Base-by-base conservation (phyloP, 2,888 invertebrate genomes). In the Cheilosia pagana region DNA sequence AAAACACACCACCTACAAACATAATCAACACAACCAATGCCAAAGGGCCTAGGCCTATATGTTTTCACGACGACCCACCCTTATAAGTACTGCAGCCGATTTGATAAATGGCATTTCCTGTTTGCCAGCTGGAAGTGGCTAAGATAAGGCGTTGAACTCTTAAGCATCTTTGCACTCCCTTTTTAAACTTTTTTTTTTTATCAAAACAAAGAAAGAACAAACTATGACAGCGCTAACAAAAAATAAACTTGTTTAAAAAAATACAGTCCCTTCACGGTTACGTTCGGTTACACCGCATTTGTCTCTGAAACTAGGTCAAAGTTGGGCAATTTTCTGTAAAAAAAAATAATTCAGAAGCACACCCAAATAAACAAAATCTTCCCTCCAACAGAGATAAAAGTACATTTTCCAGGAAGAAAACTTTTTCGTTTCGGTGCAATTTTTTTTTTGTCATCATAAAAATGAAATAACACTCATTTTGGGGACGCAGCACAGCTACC, bases 261-360 rank as follows among this genome's bases (percentile, higher is more conserved):
- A 25, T 10, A n/a, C n/a, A n/a, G 45, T 31, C 31, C 31, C 8
- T 28, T 43, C 28, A 28, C 14, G 1, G 41, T 14, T 19, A 2
- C 4, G 16, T 43, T 6, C n/a, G 6, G 68, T 48, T 16, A 25
- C 39, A 25, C 12, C 16, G 23, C 16, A n/a, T 7, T 19, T 45
- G 45, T 45, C 41, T 28, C n/a, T 25, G 35, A 74, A 74, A 74
- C 31, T 74, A 43, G 72, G 72, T 63, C 53, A 74, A 62, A 74
- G 62, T 55, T 63, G 35, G 43, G 23, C 8, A 53, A 39, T 39
- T 35, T 62, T 35, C 3, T 31, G 2, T 0, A 50, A 50, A 39
- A 53, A 41, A 67, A 7, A 35, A 19, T 3, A 31, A 8, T 0
- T 0, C 31, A 8, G 31, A 10, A 16, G 16, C 25, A 7, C 50